Base-by-base conservation (phyloP, 2,888 invertebrate species). In the Drosophila prolongata region DNA sequence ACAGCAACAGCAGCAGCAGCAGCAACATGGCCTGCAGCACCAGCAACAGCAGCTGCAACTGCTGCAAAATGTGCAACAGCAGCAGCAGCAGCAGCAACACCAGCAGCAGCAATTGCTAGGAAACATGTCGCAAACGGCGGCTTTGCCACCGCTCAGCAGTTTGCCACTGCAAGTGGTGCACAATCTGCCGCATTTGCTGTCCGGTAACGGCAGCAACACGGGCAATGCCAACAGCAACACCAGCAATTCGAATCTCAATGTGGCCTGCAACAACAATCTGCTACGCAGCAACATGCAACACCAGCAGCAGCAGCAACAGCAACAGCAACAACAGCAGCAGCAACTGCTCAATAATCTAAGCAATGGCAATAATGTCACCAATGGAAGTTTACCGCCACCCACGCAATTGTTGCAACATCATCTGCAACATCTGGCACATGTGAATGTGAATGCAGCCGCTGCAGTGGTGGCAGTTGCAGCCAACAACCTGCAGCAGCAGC, bases 361-460 rank as follows among this genome's bases (percentile, higher is more conserved):
- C 66, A 66, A 67, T 37, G 69, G 66, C 64, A 80, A 59, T 27
- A 76, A 64, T 70, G 81, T 73, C 52, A 76, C 67, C 24, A 85
- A 81, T 55, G 77, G 77, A 8, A 42, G 65, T 9, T 64, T 92
- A 80, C 91, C 92, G 37, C 91, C 92, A 56, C 90, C 91, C 73
- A 92, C 91, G 71, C 92, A 92, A 72, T 66, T 92, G 80, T 77
- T 92, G 80, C 92, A 92, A 78, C 92, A 92, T 89, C 92, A 92
- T 66, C 80, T 92, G 84, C 92, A 92, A 72, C 92, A 92, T 80
- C 84, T 92, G 75, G 91, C 90, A n/a, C 91, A 91, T 85, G 91
- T 91, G 34, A 91, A 91, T 77, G 89, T 85, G 55, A 87, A 85
- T 75, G 87, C 87, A 10, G 89, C 86, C 11, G 89, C 89, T 1